phyloP scores from a whole-genome alignment of 2,113 vertebrate species.

The Megaleporinus macrocephalus region DNA sequence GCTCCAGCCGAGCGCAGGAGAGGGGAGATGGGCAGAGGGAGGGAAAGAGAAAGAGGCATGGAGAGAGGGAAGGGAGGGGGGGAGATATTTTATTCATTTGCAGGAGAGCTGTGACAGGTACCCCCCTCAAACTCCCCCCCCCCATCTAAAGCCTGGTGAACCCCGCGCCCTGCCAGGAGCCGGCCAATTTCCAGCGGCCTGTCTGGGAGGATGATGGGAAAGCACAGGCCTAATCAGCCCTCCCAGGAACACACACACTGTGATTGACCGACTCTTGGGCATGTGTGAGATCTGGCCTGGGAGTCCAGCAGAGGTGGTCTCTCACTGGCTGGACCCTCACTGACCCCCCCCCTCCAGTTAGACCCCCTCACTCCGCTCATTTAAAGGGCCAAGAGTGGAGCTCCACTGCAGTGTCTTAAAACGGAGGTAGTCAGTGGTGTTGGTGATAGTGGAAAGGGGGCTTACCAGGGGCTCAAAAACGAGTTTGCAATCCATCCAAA shows the following conservation, averaged over 20 bases:
- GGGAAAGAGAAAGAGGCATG: slow-evolving; percentile 56
- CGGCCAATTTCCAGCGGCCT: slow-evolving; percentile 97
- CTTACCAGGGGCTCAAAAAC: neutral
- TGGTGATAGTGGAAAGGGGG: neutral
- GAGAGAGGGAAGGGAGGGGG: slow-evolving; percentile 69
- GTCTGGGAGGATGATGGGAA: slow-evolving; percentile 98
- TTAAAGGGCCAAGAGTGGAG: slow-evolving; percentile 27
- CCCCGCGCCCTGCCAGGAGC: slow-evolving; percentile 93
- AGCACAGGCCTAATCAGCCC: slow-evolving; percentile 98
- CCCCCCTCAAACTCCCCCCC: slow-evolving; percentile 48
- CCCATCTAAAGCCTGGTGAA: slow-evolving; percentile 88
- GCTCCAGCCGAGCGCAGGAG: slow-evolving; percentile 72
- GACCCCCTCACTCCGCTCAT: slow-evolving; percentile 8
- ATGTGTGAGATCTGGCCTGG: slow-evolving; percentile 75
- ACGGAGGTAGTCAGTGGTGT: neutral
- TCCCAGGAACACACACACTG: slow-evolving; percentile 82
- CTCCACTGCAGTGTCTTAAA: slow-evolving; percentile 4
- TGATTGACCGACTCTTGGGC: slow-evolving; percentile 81
- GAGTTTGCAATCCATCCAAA: slow-evolving; percentile 1
- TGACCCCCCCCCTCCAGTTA: slow-evolving; percentile 10
- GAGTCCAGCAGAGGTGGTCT: slow-evolving; percentile 71
- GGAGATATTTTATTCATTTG: slow-evolving; percentile 83
- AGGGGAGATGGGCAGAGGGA: slow-evolving; percentile 65
- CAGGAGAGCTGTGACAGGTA: slow-evolving; percentile 97
- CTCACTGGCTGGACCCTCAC: slow-evolving; percentile 37